These are phyloP conservation scores for Gorsachius goisagi DNA, from an alignment of 2,113 vertebrate genomes.

Conservation along the genomic window DNA sequence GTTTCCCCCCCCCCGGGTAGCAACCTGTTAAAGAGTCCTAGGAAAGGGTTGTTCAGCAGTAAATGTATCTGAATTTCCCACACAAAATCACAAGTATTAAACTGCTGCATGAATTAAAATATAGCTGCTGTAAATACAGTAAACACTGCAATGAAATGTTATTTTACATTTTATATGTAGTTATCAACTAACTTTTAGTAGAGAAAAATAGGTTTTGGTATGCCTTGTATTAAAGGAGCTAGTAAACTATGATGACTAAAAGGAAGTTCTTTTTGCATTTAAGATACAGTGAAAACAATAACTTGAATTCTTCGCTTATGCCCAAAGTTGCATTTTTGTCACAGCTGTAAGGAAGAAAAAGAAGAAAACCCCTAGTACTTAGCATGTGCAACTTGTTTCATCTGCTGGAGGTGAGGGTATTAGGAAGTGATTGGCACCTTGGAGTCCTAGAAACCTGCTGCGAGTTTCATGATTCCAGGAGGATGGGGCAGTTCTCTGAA, in stretches of 20 bases:
- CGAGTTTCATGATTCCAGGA: rapidly evolving
- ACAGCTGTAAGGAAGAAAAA: neutral
- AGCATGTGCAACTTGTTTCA: neutral
- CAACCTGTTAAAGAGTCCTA: neutral
- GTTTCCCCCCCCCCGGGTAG: rapidly evolving
- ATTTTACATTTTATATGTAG: neutral
- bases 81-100: neutral
- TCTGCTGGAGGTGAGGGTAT: neutral
- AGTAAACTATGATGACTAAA: neutral
- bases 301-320: neutral
- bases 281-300: neutral
- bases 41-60: neutral
- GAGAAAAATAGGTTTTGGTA: neutral
- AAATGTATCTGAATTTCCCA: neutral
- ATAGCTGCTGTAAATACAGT: neutral
- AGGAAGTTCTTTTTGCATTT: neutral
- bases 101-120: neutral
- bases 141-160: neutral
- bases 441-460: neutral
- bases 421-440: neutral
- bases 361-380: rapidly evolving
- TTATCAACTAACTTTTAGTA: neutral
- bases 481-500: neutral
- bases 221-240: neutral
- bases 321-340: neutral